Evolutionary conservation across 2,888 invertebrate species (phyloP).

Genomic region (Lysandra coridon): DNA sequence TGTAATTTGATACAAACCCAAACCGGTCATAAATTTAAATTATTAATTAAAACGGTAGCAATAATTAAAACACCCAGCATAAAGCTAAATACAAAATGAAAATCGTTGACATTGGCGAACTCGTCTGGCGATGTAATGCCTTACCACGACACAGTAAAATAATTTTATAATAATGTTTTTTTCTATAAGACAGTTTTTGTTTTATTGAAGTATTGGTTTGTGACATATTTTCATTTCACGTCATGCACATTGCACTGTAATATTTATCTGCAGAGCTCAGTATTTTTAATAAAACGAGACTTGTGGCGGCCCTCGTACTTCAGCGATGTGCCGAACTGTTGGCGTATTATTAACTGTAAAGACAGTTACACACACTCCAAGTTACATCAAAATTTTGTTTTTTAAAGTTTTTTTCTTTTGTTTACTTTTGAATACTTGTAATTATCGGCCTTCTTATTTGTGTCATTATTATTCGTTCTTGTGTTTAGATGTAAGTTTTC

Average conservation of each 20-base stretch:
- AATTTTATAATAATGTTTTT: background rate
- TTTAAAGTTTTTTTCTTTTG: no score
- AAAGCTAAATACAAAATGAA: background rate
- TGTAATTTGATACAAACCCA: background rate
- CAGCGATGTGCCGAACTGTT: conserved; percentile 28
- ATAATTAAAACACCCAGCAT: background rate
- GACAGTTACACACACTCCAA: background rate
- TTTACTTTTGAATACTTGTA: no score
- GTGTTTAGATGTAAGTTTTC: no score
- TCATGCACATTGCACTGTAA: background rate
- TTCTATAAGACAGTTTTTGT: background rate
- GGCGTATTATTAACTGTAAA: conserved; percentile 14
- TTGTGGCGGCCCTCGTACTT: conserved; percentile 10
- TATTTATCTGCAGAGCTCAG: background rate
- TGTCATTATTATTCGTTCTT: no score
- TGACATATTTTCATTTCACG: background rate
- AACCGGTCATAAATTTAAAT: background rate
- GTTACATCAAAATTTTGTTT: background rate
- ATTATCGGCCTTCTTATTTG: no score
- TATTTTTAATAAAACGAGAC: conserved; percentile 24
- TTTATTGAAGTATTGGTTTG: background rate
- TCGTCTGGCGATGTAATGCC: background rate
- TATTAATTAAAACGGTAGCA: background rate
- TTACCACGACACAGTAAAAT: background rate
- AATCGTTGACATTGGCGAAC: background rate